Evolutionary conservation across 2,888 invertebrate genomes (phyloP), one percentile per base, ranked within the genome.

Genomic region (Idaea dimidiata): DNA sequence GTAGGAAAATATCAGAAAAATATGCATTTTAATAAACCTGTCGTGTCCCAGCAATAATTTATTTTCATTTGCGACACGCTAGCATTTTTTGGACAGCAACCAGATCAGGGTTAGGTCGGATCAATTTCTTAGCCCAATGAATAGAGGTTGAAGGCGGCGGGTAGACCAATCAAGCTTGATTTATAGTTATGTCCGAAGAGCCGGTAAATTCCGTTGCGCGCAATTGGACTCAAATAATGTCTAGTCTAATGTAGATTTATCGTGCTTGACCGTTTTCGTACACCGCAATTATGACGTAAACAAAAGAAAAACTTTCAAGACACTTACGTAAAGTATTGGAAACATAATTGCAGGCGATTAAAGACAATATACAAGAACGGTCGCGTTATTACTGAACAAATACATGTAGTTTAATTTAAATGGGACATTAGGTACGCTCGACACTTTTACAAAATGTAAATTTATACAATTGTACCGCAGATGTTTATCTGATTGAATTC

Each of bases 231-330:
- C 61, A 53, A 60, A 66, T 65, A 64, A 66, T 56, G 56, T 18
- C 18, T 18, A 24, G 24, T 18, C 18, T 17, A 56, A 17, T 67
- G 66, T 66, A 63, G 60, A 64, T 62, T 65, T 66, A 60, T 64
- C 54, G 60, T 16, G 17, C 58, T 54, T 59, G 18, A 54, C 53
- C 67, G 70, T 71, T 72, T 68, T 67, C 68, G 71, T 65, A 66
- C 62, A 60, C 60, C 55, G 64, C 67, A 72, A 75, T 70, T 60
- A 66, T 74, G 70, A 66, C 65, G 69, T 66, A 74, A 64, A 61
- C 57, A 43, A 0, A 43, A 8, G 43, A 24, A 24, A 24, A 55
- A 17, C 17, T 56, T 56, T 56, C 56, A 17, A 56, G 7, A 56
- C 16, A 17, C 18, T 56, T 18, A 56, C 56, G 18, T 56, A 56